Conservation (phyloP, 2,888 invertebrate species). For the Hedychridium roseum region DNA sequence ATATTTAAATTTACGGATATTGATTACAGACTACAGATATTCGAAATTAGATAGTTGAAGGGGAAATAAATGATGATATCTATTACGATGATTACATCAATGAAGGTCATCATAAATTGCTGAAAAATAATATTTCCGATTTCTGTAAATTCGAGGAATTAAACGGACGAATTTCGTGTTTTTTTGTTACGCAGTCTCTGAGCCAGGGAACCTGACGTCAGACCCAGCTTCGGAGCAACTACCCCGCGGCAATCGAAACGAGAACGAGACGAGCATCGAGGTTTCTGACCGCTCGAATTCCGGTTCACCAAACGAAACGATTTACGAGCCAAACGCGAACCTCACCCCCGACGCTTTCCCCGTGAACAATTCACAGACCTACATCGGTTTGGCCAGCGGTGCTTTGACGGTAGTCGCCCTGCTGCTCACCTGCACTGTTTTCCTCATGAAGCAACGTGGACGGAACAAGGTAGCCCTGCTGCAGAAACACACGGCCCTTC, state of each 20-base stretch:
- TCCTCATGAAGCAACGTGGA: slow-evolving; percentile 73
- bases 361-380: slow-evolving; percentile 68
- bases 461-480: slow-evolving; percentile 71
- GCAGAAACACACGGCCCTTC: slow-evolving; percentile 70
- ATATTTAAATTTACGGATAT: too few relatives aligned
- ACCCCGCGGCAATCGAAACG: slow-evolving; percentile 4
- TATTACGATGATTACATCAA: too few relatives aligned
- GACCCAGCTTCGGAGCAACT: slow-evolving; percentile 24
- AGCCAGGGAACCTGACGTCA: slow-evolving; percentile 34
- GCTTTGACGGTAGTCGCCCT: slow-evolving; percentile 73
- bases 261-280: slow-evolving; percentile 18
- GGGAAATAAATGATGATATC: too few relatives aligned
- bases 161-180: too few relatives aligned
- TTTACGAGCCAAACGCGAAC: slow-evolving; percentile 41
- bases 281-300: slow-evolving; percentile 6
- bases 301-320: slow-evolving; percentile 47
- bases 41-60: too few relatives aligned
- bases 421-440: slow-evolving; percentile 71
- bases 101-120: too few relatives aligned
- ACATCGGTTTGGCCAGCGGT: slow-evolving; percentile 70
- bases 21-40: too few relatives aligned
- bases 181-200: slow-evolving; percentile 8
- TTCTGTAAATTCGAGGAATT: too few relatives aligned
- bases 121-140: too few relatives aligned
- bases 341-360: slow-evolving; percentile 69